Percentiles rank a stretch among this genome's conserved stretches.
Conservation (phyloP, 2,888 invertebrate genomes). For the Metellina segmentata region DNA sequence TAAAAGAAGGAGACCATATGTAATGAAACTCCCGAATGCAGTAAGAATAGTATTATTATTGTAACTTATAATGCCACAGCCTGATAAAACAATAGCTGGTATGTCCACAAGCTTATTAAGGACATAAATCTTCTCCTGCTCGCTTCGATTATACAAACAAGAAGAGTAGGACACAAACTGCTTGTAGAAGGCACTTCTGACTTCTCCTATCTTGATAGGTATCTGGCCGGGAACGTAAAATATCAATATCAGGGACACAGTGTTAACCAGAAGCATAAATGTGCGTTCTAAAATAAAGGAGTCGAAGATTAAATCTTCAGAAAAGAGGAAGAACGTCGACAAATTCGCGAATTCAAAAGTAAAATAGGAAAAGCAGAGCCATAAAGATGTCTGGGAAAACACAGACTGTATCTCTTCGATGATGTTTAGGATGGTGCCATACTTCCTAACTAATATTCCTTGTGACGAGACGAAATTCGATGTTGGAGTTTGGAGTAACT, state of each 20-base stretch:
- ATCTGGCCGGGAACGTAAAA: background rate
- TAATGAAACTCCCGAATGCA: background rate
- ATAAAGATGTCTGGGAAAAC: background rate
- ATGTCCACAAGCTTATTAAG: background rate
- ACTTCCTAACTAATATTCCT: background rate
- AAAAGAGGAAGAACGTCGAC: background rate
- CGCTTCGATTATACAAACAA: background rate
- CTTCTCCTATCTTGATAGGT: background rate
- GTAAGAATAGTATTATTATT: background rate
- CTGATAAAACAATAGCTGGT: background rate
- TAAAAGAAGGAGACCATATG: conserved; percentile 3
- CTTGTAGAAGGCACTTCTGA: conserved; percentile 7
- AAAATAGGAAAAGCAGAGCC: background rate
- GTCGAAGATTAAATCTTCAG: background rate
- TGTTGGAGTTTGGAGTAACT: background rate
- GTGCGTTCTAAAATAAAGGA: background rate
- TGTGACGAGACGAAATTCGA: background rate
- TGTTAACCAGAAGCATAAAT: background rate
- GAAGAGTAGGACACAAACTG: background rate
- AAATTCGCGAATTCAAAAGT: background rate
- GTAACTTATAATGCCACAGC: background rate
- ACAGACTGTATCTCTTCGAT: background rate
- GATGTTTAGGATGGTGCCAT: background rate
- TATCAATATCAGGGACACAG: background rate
- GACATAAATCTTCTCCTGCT: background rate